These are phyloP conservation scores for Chaunax sp. DNA, from an alignment of 2,797 vertebrate species.

Conservation along the genomic window DNA sequence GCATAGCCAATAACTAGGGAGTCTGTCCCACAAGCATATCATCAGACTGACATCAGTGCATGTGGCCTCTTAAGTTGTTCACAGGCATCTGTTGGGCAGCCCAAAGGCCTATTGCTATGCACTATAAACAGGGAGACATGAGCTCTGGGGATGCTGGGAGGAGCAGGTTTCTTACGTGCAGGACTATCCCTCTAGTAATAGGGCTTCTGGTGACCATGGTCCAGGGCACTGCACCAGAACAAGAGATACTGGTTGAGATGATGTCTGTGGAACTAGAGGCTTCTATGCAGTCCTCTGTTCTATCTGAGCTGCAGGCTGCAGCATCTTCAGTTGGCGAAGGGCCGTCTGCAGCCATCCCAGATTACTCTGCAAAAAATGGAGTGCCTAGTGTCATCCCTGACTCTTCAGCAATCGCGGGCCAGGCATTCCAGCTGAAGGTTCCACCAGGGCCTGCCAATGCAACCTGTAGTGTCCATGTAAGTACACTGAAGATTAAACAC, in stretches of 20 bases:
- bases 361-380: conserved; percentile 64
- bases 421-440: conserved; percentile 91
- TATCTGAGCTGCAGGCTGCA: conserved; percentile 87
- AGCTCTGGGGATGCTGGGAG: conserved; percentile 56
- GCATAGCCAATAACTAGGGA: conserved; percentile 61
- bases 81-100: conserved; percentile 74
- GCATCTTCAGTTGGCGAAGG: conserved; percentile 69
- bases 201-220: conserved; percentile 80
- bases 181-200: conserved; percentile 87
- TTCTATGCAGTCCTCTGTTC: conserved; percentile 94
- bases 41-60: conserved; percentile 73
- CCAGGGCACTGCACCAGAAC: conserved; percentile 83
- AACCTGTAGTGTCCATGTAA: conserved; percentile 74
- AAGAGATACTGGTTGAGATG: conserved; percentile 86
- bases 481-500: conserved; percentile 34
- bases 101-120: conserved; percentile 76
- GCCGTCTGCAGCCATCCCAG: conserved; percentile 66
- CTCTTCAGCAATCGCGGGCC: conserved; percentile 90
- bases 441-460: conserved; percentile 74
- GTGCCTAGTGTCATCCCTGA: conserved; percentile 87
- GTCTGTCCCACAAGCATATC: conserved; percentile 60
- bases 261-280: conserved; percentile 91
- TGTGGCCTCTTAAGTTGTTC: conserved; percentile 77
- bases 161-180: conserved; percentile 75
- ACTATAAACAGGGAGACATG: conserved; percentile 72